phyloP scores from a whole-genome alignment of 2,113 vertebrate species.

The Phoenicopterus ruber region DNA sequence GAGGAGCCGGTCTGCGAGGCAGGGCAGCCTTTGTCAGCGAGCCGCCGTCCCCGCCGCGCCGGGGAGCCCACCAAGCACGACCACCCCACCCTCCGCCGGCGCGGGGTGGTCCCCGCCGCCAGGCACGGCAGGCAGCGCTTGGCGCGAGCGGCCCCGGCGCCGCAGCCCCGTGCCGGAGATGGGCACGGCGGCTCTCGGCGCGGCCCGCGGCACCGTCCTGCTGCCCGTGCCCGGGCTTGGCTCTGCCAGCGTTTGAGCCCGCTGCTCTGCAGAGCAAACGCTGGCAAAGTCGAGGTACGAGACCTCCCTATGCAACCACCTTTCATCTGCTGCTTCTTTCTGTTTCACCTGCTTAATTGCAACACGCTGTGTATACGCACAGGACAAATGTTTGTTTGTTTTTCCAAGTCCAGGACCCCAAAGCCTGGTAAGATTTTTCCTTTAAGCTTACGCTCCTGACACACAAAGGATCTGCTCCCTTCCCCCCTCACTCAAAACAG shows the following conservation, averaged over 20 bases:
- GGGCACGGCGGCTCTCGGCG: fast-evolving
- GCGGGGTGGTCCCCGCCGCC: neutral
- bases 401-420: neutral
- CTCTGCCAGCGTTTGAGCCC: neutral
- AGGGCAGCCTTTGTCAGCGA: neutral
- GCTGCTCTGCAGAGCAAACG: neutral
- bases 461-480: neutral
- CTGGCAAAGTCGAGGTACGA: neutral
- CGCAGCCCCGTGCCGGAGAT: too few species aligned
- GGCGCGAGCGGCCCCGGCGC: neutral
- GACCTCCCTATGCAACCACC: neutral
- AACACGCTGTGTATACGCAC: fast-evolving
- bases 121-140: neutral
- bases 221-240: neutral
- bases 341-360: neutral
- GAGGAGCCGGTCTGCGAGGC: neutral
- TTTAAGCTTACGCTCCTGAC: neutral
- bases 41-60: fast-evolving
- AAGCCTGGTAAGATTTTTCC: neutral
- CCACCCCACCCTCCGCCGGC: neutral
- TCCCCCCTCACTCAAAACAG: neutral
- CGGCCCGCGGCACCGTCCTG: fast-evolving
- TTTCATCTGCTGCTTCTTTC: neutral
- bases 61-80: neutral
- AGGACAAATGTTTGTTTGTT: neutral